Evolutionary conservation across 1,140 invertebrate species (phyloP).

Genomic region (Leptopilina boulardi): DNA sequence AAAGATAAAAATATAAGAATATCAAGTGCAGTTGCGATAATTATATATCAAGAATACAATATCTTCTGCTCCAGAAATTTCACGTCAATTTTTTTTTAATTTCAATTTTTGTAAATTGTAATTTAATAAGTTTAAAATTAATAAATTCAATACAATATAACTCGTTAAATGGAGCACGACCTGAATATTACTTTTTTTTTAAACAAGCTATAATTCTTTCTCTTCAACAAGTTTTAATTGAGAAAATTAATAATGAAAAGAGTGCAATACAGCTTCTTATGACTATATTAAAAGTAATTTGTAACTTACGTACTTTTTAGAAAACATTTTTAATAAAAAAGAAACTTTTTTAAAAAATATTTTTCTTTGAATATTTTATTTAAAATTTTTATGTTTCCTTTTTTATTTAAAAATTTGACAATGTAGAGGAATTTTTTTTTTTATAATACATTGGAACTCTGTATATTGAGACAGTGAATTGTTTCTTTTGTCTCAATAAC

Average conservation of each 20-base stretch:
- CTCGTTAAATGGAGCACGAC: background rate
- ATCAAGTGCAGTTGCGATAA: background rate
- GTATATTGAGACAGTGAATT: too few relatives aligned
- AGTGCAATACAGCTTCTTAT: too few relatives aligned
- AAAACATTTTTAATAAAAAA: too few relatives aligned
- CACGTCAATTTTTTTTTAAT: background rate
- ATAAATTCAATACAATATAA: background rate
- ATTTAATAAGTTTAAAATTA: constrained; percentile 6
- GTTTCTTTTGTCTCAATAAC: too few relatives aligned
- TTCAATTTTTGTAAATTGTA: constrained; percentile 7
- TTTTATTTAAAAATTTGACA: too few relatives aligned
- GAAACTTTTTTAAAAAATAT: too few relatives aligned
- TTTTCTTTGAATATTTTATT: too few relatives aligned
- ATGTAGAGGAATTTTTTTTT: too few relatives aligned
- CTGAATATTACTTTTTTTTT: background rate
- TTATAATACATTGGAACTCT: too few relatives aligned
- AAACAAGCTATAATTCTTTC: background rate
- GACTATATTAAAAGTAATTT: too few relatives aligned
- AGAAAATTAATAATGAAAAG: background rate
- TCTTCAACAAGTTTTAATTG: background rate
- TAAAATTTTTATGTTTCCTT: too few relatives aligned
- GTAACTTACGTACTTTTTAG: too few relatives aligned
- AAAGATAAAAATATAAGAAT: background rate
- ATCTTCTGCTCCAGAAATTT: constrained; percentile 1
- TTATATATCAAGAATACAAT: background rate